Conservation (phyloP, 2,797 vertebrate genomes). For the Columba guinea region DNA sequence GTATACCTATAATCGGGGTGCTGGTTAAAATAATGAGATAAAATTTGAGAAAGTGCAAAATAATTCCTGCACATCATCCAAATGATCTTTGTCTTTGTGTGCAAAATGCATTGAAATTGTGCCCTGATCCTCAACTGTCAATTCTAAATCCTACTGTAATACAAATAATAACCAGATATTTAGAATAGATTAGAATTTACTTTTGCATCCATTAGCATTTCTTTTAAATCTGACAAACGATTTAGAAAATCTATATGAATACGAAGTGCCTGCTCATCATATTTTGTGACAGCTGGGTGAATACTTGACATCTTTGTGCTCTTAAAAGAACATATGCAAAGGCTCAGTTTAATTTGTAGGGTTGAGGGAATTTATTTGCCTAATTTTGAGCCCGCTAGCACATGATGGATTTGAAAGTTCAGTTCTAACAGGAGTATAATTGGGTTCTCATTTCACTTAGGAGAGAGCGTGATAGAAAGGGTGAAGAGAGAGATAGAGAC, state of each 20-base stretch:
- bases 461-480: conserved; percentile 15
- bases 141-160: conserved; percentile 20
- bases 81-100: background rate
- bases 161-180: conserved; percentile 54
- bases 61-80: background rate
- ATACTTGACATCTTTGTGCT: conserved; percentile 66
- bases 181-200: conserved; percentile 54
- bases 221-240: conserved; percentile 54
- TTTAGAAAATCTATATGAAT: conserved; percentile 57
- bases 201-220: conserved; percentile 64
- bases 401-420: conserved; percentile 64
- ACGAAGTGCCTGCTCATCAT: conserved; percentile 62
- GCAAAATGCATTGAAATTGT: background rate
- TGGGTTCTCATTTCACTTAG: conserved; percentile 62
- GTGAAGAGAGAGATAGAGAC: conserved; percentile 18
- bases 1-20: background rate
- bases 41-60: conserved; percentile 2
- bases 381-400: conserved; percentile 64
- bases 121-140: background rate
- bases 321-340: conserved; percentile 66
- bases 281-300: conserved; percentile 64
- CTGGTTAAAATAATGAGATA: conserved; percentile 25
- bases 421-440: conserved; percentile 65
- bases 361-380: conserved; percentile 66
- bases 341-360: conserved; percentile 65